Evolutionary conservation across 2,797 vertebrate genomes (phyloP).

Genomic region (Alauda arvensis): DNA sequence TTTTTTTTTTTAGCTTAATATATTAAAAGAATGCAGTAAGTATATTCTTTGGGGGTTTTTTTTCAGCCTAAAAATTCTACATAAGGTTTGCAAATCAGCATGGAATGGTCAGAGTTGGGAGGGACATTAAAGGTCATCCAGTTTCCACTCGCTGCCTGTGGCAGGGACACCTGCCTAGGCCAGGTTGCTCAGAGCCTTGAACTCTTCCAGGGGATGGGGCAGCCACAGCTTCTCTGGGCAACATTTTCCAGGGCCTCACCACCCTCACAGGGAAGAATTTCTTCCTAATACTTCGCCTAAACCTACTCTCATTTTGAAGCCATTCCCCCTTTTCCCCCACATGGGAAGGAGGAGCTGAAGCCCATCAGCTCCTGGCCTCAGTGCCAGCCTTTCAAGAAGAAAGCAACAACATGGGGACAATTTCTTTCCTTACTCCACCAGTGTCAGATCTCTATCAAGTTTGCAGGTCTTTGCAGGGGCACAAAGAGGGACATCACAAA

Average conservation of each 20-base stretch:
- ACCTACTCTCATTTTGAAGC: no score
- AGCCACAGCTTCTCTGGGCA: rapidly evolving
- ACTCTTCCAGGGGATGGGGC: neutral
- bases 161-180: neutral
- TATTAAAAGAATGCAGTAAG: neutral
- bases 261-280: neutral
- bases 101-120: neutral
- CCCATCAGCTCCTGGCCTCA: neutral
- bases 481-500: neutral
- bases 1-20: neutral
- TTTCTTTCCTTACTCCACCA: neutral
- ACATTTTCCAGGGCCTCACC: no score
- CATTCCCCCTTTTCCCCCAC: no score
- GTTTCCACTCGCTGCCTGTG: neutral
- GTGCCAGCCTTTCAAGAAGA: neutral
- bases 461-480: neutral
- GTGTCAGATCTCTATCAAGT: neutral
- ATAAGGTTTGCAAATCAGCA: neutral
- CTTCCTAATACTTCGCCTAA: neutral
- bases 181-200: neutral
- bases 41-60: rapidly evolving
- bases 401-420: neutral
- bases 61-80: neutral
- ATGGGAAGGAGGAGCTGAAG: neutral
- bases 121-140: no score